Evolutionary conservation across 2,113 vertebrate species (phyloP).

Genomic region (Erythrocercus mccallii): DNA sequence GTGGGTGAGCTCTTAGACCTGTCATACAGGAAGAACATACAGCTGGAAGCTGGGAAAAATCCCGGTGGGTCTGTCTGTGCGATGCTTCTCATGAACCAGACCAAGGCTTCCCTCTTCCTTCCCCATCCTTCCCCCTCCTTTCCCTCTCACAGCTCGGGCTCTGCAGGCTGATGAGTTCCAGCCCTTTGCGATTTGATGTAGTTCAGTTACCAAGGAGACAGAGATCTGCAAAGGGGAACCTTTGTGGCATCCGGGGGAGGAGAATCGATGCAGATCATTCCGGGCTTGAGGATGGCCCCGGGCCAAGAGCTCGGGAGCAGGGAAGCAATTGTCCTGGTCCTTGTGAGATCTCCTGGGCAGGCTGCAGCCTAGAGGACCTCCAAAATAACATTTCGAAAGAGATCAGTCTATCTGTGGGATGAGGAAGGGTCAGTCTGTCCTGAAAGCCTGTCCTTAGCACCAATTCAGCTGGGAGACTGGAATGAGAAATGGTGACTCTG

Average conservation of each 20-base stretch:
- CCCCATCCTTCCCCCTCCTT: background rate
- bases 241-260: background rate
- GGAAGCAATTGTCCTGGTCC: background rate
- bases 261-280: background rate
- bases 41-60: background rate
- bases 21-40: accelerated
- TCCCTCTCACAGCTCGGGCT: background rate
- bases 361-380: background rate
- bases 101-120: background rate
- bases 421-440: background rate
- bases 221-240: background rate
- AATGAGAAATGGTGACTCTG: background rate
- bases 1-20: background rate
- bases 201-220: constrained; percentile 40
- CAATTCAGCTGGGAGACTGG: accelerated
- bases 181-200: background rate
- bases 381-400: background rate
- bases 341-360: background rate
- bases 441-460: background rate
- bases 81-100: background rate
- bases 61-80: background rate
- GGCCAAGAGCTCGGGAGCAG: background rate
- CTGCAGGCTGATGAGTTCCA: background rate
- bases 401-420: background rate
- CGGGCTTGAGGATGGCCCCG: background rate